A percentile compares a stretch with the other conserved stretches of the same genome.
These are phyloP conservation scores for Saimiri boliviensis DNA, from an alignment of 2,113 vertebrate species.

Conservation along the genomic window DNA sequence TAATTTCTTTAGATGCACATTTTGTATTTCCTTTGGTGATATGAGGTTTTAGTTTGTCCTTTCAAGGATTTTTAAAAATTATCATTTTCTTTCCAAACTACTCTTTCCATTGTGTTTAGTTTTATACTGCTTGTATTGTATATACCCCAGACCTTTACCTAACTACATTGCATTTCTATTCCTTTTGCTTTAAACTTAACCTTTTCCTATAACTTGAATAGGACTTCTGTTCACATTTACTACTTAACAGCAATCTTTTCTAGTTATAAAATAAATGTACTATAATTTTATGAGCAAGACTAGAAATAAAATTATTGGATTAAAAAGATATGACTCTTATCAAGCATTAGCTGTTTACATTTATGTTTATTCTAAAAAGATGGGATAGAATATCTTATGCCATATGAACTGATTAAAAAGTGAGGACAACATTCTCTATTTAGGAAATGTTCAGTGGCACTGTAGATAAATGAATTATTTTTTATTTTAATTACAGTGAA, in stretches of 20 bases:
- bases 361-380: slow-evolving; percentile 8
- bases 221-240: neutral
- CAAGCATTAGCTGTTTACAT: neutral
- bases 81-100: neutral
- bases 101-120: slow-evolving; percentile 23
- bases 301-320: slow-evolving; percentile 38
- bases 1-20: neutral
- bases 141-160: neutral
- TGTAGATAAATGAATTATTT: slow-evolving; percentile 37
- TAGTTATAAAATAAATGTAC: slow-evolving; percentile 28
- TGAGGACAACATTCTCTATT: neutral
- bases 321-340: neutral
- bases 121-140: slow-evolving; percentile 14
- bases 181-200: slow-evolving; percentile 46
- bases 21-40: slow-evolving; percentile 27
- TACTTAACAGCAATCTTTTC: neutral
- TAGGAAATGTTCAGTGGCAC: neutral
- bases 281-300: slow-evolving; percentile 43
- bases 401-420: neutral
- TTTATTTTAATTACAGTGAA: slow-evolving; percentile 55
- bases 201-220: neutral
- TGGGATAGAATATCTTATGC: neutral
- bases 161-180: neutral
- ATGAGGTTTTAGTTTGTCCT: slow-evolving; percentile 4
- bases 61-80: neutral